Conservation (phyloP, 2,113 vertebrate genomes). For the Poeciliopsis retropinna region DNA sequence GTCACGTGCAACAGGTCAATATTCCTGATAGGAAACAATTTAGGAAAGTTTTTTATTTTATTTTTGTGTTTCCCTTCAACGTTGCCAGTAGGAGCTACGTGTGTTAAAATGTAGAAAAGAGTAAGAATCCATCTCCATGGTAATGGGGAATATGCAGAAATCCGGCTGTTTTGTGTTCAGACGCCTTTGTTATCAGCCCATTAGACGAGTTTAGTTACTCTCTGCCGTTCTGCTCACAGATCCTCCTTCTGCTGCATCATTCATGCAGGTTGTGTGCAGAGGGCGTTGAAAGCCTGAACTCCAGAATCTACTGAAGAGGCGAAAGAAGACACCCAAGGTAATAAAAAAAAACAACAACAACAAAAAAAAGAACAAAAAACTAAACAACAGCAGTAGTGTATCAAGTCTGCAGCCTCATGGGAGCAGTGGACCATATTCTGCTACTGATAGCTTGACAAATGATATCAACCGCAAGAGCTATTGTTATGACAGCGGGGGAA, state of each 20-base stretch:
- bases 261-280: conserved; percentile 25
- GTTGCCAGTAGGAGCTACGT: background rate
- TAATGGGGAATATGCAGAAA: conserved; percentile 33
- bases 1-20: too few species aligned
- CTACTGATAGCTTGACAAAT: conserved; percentile 66
- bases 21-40: too few species aligned
- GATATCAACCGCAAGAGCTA: conserved; percentile 65
- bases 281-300: conserved; percentile 16
- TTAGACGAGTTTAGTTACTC: conserved; percentile 71
- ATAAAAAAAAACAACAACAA: background rate
- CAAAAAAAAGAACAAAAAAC: background rate
- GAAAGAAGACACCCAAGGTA: conserved; percentile 40
- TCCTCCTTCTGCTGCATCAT: conserved; percentile 38
- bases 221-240: conserved; percentile 37
- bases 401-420: conserved; percentile 54
- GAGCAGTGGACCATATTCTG: conserved; percentile 56
- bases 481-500: conserved; percentile 71
- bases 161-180: conserved; percentile 58
- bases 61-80: too few species aligned
- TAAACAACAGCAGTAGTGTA: conserved; percentile 44
- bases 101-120: too few species aligned
- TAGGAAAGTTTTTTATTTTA: too few species aligned
- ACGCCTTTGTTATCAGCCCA: conserved; percentile 63
- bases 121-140: background rate
- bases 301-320: conserved; percentile 32